Evolutionary conservation across 2,113 vertebrate genomes (phyloP), one percentile per base, ranked within the genome.

Genomic region (Onychorhynchus coronatus): DNA sequence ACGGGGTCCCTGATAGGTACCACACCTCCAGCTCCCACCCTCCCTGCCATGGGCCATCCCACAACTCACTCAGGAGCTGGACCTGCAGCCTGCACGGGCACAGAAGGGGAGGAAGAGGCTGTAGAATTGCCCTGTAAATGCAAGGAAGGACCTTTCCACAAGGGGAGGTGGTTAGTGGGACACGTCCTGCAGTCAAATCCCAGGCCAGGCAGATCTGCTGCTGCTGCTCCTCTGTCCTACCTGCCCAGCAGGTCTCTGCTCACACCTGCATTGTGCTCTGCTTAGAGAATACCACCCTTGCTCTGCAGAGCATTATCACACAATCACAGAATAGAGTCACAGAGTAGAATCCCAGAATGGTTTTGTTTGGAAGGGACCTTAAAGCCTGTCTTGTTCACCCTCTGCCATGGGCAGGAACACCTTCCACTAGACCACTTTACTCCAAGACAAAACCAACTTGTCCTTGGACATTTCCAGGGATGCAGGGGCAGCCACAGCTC

Each of bases 351-450:
- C 35, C 17, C 15, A 24, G 10, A 37, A n/a, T 8, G 1, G 8
- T 80, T 59, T 59, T 11, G 7, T 10, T 44, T 3, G 10, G 39
- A 88, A 70, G 8, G 12, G 44, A 23, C 37, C 25, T 25, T 25
- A 2, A 62, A 62, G 25, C 5, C 3, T 28, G 4, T 19, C 23
- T 27, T 1, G 12, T 71, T 67, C 21, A 19, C 2, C 9, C 30
- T 7, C 44, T 62, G 21, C 15, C 2, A 2, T 11, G 8, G 3
- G 9, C 30, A 42, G 52, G 41, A 12, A 49, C 12, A 30, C 1
- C 9, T 37, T 1, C 4, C 28, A n/a, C 22, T 2, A 0, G 0
- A 1, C 6, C 16, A 77, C 13, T 1, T 0, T 7, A n/a, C 25
- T 66, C 39, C 46, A 33, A 2, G 52, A 13, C 21, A 11, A 0